Conservation (phyloP, 2,888 invertebrate species). For the Anorthoa munda region DNA sequence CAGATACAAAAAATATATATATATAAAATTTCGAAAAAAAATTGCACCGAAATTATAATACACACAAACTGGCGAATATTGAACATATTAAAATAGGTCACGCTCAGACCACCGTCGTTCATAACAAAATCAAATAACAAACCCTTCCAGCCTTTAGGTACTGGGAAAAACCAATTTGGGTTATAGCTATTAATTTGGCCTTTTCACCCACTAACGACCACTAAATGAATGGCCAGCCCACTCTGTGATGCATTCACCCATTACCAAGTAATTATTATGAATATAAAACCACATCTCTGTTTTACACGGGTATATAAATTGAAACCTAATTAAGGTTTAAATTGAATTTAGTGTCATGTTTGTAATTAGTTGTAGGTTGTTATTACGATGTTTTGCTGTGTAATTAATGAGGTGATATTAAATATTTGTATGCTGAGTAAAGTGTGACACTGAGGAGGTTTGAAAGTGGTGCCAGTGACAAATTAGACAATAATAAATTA, state of each 20-base stretch:
- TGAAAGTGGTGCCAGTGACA: no score
- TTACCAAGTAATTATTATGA: constrained; percentile 55
- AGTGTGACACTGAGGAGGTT: no score
- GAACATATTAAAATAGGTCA: neutral
- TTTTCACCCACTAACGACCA: constrained; percentile 43
- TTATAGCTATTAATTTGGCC: constrained; percentile 41
- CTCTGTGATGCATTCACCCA: constrained; percentile 44
- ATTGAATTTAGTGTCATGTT: constrained; percentile 31
- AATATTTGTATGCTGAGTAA: neutral
- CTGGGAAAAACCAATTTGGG: constrained; percentile 29
- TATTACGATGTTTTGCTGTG: neutral
- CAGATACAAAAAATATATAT: no score
- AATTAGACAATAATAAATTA: no score
- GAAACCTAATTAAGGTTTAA: constrained; percentile 29
- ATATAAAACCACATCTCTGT: constrained; percentile 30
- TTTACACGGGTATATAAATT: constrained; percentile 19
- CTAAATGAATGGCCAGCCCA: constrained; percentile 44
- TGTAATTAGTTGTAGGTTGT: constrained; percentile 24
- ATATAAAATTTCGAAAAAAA: no score
- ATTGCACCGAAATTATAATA: no score
- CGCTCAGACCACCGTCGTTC: neutral
- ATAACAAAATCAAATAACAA: constrained; percentile 5
- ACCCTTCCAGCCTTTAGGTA: neutral
- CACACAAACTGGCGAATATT: no score
- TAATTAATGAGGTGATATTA: neutral